Evolutionary conservation across 2,113 vertebrate genomes (phyloP).

Genomic region (Eolophus roseicapilla): DNA sequence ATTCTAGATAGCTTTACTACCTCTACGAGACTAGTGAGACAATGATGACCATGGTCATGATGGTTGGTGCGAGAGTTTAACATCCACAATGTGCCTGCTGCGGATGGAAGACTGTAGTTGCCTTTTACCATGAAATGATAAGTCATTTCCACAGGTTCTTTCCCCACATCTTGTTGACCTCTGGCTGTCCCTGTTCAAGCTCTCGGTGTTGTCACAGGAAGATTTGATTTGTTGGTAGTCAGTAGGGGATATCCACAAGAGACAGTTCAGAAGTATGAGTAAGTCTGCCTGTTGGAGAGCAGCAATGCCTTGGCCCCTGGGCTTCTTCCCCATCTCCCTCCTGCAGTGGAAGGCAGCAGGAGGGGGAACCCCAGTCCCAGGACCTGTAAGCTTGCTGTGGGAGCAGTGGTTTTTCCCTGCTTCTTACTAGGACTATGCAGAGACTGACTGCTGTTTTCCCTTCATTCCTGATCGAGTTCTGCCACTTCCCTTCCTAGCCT

Average conservation of each 20-base stretch:
- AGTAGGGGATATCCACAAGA: neutral
- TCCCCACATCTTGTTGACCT: fast-evolving
- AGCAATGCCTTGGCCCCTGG: neutral
- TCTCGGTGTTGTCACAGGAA: neutral
- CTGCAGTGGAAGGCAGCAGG: fast-evolving
- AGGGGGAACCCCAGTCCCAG: neutral
- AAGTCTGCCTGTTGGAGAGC: too few species aligned
- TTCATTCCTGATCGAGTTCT: neutral
- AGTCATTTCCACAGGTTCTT: neutral
- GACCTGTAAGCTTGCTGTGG: fast-evolving
- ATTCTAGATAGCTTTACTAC: neutral
- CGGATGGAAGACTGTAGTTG: neutral
- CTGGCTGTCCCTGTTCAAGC: neutral
- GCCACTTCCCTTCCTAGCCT: neutral
- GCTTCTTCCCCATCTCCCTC: neutral
- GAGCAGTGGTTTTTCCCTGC: neutral
- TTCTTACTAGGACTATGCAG: neutral
- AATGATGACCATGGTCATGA: neutral
- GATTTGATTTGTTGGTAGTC: neutral
- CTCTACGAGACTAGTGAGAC: neutral
- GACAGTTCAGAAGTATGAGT: fast-evolving
- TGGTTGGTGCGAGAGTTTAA: neutral
- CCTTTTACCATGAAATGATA: neutral
- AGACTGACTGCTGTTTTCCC: neutral
- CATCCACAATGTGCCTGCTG: neutral